phyloP scores from a whole-genome alignment of 2,888 invertebrate genomes.

The Meta bourneti region DNA sequence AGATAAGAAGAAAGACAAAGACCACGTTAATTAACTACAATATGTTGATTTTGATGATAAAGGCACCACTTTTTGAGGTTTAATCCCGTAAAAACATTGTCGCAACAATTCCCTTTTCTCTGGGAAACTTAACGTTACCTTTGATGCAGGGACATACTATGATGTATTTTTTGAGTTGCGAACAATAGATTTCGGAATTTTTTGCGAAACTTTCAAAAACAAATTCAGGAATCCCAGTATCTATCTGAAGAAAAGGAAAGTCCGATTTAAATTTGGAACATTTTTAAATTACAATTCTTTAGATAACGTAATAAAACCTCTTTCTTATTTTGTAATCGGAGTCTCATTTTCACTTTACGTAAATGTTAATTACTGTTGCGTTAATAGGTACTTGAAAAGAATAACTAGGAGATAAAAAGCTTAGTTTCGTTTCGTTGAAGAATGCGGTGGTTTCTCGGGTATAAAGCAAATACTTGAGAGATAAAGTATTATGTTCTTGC shows the following conservation, averaged over 20 bases:
- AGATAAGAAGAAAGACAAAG: constrained; percentile 20
- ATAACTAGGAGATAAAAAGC: too few relatives aligned
- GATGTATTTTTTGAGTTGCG: neutral
- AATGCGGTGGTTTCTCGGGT: too few relatives aligned
- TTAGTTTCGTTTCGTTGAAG: too few relatives aligned
- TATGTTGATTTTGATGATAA: constrained; percentile 46
- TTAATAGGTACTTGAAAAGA: too few relatives aligned
- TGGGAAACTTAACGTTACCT: neutral
- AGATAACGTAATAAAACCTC: neutral
- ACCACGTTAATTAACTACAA: constrained; percentile 39
- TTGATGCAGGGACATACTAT: neutral
- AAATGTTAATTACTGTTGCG: too few relatives aligned
- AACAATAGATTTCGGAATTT: neutral
- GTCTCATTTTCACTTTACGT: neutral
- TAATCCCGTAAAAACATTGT: constrained; percentile 15
- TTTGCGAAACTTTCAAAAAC: neutral
- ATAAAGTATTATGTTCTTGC: too few relatives aligned
- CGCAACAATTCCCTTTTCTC: neutral
- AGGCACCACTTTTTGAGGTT: neutral
- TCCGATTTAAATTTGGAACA: neutral
- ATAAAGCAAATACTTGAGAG: too few relatives aligned
- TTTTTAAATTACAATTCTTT: neutral
- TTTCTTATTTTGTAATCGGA: neutral
- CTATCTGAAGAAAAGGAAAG: neutral
- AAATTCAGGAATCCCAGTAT: neutral